Base-by-base conservation (phyloP, 2,797 vertebrate genomes). In the Cebuella pygmaea region DNA sequence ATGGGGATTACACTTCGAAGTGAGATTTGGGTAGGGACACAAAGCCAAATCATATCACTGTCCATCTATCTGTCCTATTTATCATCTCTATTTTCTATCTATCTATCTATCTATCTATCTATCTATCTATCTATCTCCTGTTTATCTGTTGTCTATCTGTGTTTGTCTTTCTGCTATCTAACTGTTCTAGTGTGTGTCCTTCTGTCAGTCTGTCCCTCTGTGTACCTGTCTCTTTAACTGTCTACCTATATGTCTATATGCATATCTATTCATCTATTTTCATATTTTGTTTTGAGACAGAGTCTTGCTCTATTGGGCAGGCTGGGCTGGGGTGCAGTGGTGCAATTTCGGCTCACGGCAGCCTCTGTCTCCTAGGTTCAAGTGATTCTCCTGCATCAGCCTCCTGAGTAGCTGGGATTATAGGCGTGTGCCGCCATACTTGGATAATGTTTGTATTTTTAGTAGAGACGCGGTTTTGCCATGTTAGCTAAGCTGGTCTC, bases 361-460 rank as follows among this genome's bases (percentile, higher is more conserved):
- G 17, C 61, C 33, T 67, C 33, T 1, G 2, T 33, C 1, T 17
- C 61, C 61, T 7, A 17, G 33, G 30, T n/a, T 67, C 30, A 67
- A 67, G 17, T 67, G 30, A 67, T 67, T 67, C 30, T n/a, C 61
- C 61, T 17, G 61, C 61, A 33, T 64, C 30, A 64, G 61, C 61
- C 61, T 15, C 61, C 33, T 19, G 15, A 67, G 61, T n/a, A 67
- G 61, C 33, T n/a, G 61, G 61, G 61, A 67, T 67, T 67, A 67
- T 1, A 67, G 61, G 33, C 7, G 1, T n/a, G 33, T 15, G 33
- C 30, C 0, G 17, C 33, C 7, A 9, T 15, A 8, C 33, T 15
- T 33, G 4, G 33, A n/a, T 19, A 67, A 67, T 19, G 33, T 9
- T 67, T 67, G 3, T n/a, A 67, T 67, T 67, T 67, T 67, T 67